Base-by-base conservation (phyloP, 2,888 invertebrate genomes). In the Fragum fragum region DNA sequence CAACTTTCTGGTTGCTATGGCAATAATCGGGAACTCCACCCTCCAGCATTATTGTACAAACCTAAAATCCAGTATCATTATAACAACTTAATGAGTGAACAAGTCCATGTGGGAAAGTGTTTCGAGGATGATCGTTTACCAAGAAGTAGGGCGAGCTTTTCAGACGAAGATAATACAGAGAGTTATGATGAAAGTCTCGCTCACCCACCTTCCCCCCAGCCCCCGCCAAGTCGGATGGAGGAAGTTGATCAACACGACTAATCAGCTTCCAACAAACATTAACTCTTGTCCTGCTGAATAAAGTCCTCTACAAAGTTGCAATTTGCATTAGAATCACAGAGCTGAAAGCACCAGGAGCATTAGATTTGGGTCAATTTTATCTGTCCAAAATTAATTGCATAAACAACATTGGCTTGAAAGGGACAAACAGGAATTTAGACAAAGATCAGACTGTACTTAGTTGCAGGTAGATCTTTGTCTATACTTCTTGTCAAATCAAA, bases 171-270 rank as follows among this genome's bases (percentile, higher is more conserved):
- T 28, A 83, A 86, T 18, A 83, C 82, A 21, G 86, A 86, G 55
- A 77, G 79, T 70, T 79, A 83, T n/a, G 86, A 83, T 70, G 83
- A 83, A n/a, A 59, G 69, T 5, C 42, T 83, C n/a, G 59, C 69
- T n/a, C 79, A 81, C 23, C 83, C 88, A 1, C 86, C 86, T 3
- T 86, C 86, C 6, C 86, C 88, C 0, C 87, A 86, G 1, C 87
- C 87, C 16, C 85, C 87, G 14, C 87, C 88, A 0, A 74, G 85
- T 69, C 73, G 83, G 2, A 71, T 86, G 57, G 85, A 84, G 70
- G 81, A 84, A 73, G 53, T 71, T 9, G 29, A 36, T 21, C 53
- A 55, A 14, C 55, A 71, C 7, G 66, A 66, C n/a, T n/a, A n/a
- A n/a, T 23, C 42, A 47, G 47, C 47, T 36, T 36, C 9, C 32